Conservation (phyloP, 2,888 invertebrate genomes). For the Sesia bembeciformis region DNA sequence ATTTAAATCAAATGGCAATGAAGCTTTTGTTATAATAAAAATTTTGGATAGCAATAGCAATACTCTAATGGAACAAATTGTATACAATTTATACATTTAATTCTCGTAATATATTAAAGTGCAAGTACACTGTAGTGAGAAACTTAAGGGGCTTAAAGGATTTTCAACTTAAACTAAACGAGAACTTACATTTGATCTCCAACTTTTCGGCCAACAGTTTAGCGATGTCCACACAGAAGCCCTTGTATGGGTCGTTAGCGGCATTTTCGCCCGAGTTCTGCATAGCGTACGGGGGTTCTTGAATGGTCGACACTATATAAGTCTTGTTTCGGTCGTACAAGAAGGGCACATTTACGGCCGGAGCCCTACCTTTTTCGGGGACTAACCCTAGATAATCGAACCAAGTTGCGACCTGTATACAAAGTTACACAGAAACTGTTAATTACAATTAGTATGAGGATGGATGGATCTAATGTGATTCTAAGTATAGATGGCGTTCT, state of each 20-base stretch:
- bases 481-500: too few relatives aligned
- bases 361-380: slow-evolving; percentile 82
- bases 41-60: too few relatives aligned
- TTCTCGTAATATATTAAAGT: too few relatives aligned
- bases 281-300: slow-evolving; percentile 92
- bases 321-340: slow-evolving; percentile 87
- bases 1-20: too few relatives aligned
- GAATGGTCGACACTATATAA: slow-evolving; percentile 88
- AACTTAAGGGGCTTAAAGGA: too few relatives aligned
- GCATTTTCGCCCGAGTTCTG: slow-evolving; percentile 77
- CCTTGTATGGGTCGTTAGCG: slow-evolving; percentile 86
- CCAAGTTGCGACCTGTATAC: slow-evolving; percentile 86
- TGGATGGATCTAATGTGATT: too few relatives aligned
- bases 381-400: slow-evolving; percentile 85
- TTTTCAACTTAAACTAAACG: too few relatives aligned
- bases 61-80: too few relatives aligned
- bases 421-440: neutral
- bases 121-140: too few relatives aligned
- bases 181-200: slow-evolving; percentile 87
- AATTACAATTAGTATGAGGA: neutral
- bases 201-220: slow-evolving; percentile 85
- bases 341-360: slow-evolving; percentile 76
- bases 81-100: too few relatives aligned
- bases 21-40: too few relatives aligned
- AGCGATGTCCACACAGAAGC: slow-evolving; percentile 94